phyloP scores from a whole-genome alignment of 2,888 invertebrate genomes.

The Stramonita haemastoma region DNA sequence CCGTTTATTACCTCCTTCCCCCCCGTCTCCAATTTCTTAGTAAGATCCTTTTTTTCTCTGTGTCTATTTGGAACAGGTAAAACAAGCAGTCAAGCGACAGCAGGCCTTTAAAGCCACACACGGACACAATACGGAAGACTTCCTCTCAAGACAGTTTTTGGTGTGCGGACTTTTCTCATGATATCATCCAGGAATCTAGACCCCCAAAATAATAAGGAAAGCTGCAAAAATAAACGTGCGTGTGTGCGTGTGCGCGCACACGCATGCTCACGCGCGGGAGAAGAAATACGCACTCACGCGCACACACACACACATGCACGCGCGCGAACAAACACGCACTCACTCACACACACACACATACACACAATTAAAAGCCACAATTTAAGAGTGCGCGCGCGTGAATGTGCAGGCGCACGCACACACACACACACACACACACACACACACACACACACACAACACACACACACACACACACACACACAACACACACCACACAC shows the following conservation, averaged over 20 bases:
- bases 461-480: too few relatives aligned
- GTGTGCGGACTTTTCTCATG: too few relatives aligned
- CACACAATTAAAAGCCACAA: not conserved
- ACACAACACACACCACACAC: too few relatives aligned
- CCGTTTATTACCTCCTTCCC: not conserved
- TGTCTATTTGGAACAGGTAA: not conserved
- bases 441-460: too few relatives aligned
- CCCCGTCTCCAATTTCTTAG: too few relatives aligned
- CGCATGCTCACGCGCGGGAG: not conserved
- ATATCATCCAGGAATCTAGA: too few relatives aligned
- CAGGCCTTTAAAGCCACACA: not conserved
- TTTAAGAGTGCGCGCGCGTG: too few relatives aligned
- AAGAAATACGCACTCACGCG: not conserved
- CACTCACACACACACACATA: not conserved
- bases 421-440: too few relatives aligned
- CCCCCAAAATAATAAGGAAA: not conserved
- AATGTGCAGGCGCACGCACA: too few relatives aligned
- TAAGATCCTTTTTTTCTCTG: not conserved
- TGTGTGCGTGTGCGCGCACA: not conserved
- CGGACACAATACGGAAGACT: not conserved
- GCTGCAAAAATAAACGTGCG: not conserved
- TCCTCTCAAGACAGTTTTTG: not conserved
- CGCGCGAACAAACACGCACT: not conserved
- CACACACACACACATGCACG: not conserved
- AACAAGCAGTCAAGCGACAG: not conserved